Evolutionary conservation across 2,113 vertebrate species (phyloP).

Genomic region (Geococcyx californianus): DNA sequence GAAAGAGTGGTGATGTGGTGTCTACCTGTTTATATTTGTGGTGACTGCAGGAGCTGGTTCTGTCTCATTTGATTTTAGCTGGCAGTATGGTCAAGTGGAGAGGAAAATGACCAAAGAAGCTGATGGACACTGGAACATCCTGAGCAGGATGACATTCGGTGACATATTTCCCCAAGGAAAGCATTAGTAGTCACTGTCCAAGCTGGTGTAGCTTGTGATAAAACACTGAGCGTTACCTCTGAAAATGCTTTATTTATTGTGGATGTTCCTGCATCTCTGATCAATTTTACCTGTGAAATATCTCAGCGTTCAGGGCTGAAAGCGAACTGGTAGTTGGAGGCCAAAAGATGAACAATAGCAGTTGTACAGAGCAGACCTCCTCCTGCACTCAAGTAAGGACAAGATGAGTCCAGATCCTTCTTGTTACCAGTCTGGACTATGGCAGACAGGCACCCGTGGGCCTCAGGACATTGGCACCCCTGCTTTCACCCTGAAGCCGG

Average conservation of each 20-base stretch:
- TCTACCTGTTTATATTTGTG: not conserved
- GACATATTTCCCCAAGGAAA: not conserved
- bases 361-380: not conserved
- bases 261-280: not conserved
- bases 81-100: not conserved
- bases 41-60: not conserved
- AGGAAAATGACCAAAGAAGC: not conserved
- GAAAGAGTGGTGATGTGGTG: not conserved
- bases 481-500: not conserved
- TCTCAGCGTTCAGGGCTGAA: not conserved
- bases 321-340: not conserved
- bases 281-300: not conserved
- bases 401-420: not conserved
- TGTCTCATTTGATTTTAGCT: not conserved
- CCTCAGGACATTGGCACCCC: not conserved
- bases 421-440: not conserved
- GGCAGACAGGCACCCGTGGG: not conserved
- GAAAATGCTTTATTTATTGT: not conserved
- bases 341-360: not conserved
- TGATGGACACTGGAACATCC: not conserved
- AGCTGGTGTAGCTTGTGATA: not conserved
- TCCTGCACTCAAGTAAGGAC: not conserved
- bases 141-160: not conserved
- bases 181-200: too few species aligned
- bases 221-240: not conserved